These are phyloP conservation scores for Alexandromys fortis DNA, from an alignment of 2,113 vertebrate species.

Conservation along the genomic window DNA sequence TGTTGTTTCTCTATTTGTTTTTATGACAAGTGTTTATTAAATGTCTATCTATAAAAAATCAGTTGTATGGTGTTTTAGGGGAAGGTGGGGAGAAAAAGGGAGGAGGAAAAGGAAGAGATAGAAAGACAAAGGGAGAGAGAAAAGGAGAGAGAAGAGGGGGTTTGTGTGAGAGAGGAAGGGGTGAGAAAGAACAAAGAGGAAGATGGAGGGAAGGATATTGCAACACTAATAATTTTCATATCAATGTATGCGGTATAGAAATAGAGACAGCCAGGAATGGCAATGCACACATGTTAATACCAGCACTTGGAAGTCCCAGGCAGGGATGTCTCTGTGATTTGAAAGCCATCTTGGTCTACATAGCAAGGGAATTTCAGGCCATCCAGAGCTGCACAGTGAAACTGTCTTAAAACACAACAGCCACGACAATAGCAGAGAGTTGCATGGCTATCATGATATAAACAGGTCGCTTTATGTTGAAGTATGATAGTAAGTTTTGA, in stretches of 20 bases:
- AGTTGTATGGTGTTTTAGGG: neutral
- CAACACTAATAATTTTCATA: neutral
- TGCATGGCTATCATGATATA: neutral
- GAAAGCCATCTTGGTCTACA: neutral
- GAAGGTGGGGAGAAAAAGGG: neutral
- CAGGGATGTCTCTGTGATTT: neutral
- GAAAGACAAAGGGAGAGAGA: neutral
- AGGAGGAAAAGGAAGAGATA: too few species aligned
- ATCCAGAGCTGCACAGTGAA: neutral
- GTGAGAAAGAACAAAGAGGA: too few species aligned
- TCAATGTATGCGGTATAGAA: neutral
- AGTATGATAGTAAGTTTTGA: neutral
- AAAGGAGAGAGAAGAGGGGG: neutral
- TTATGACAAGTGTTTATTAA: neutral
- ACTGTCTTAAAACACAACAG: neutral
- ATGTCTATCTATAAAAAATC: neutral
- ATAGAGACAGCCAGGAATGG: too few species aligned
- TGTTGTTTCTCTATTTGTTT: constrained; percentile 2
- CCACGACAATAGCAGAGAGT: neutral
- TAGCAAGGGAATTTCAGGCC: neutral
- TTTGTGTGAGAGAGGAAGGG: neutral
- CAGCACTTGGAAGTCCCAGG: neutral
- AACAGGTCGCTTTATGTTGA: neutral
- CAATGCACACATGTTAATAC: neutral
- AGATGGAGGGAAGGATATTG: neutral